Evolutionary conservation across 2,113 vertebrate genomes (phyloP).

Genomic region (Centrocercus urophasianus): DNA sequence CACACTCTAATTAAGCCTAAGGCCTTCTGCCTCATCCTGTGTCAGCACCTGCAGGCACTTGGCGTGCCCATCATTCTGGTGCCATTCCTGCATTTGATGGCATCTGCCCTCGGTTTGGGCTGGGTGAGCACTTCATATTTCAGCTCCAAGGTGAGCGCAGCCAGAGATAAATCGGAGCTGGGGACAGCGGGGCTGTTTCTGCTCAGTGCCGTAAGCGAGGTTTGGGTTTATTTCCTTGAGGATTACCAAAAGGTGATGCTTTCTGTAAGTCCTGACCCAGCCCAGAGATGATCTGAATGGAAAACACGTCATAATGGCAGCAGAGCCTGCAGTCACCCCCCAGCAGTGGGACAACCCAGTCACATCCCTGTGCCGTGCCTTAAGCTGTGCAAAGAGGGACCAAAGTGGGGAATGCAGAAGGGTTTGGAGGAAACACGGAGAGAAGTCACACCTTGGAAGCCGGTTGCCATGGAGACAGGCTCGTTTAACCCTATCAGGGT

Average conservation of each 20-base stretch:
- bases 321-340: background rate
- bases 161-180: background rate
- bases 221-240: background rate
- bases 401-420: background rate
- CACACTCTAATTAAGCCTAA: too few relatives aligned
- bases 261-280: too few relatives aligned
- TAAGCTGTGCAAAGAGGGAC: background rate
- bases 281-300: background rate
- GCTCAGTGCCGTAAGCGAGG: background rate
- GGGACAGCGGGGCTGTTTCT: background rate
- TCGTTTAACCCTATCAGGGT: slow-evolving; percentile 54
- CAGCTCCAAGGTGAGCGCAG: background rate
- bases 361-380: background rate
- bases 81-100: background rate
- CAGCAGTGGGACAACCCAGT: background rate
- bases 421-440: background rate
- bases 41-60: background rate
- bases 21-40: background rate
- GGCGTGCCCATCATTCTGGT: background rate
- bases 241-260: background rate
- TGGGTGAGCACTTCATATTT: background rate
- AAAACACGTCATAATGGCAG: rapidly evolving
- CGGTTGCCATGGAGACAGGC: slow-evolving; percentile 48
- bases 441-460: background rate
- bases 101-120: background rate